Evolutionary conservation across 2,888 invertebrate genomes (phyloP).

Genomic region (Gastracanthus pulcherrimus): DNA sequence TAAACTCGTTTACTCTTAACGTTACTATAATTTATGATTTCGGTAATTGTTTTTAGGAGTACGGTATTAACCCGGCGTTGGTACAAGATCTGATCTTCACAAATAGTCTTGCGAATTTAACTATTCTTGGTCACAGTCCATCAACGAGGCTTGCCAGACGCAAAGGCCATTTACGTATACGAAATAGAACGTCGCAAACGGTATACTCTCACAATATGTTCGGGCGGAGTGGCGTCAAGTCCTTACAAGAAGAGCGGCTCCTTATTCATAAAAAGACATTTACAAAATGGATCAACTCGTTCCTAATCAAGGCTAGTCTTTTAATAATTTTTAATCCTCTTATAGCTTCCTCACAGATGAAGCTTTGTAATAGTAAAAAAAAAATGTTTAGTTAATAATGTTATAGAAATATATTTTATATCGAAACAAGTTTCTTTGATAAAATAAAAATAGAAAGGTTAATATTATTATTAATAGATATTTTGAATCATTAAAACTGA

Average conservation of each 20-base stretch:
- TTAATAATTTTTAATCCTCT: neutral
- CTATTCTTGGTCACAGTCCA: conserved; percentile 18
- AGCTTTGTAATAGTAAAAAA: no score
- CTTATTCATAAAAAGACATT: conserved; percentile 99
- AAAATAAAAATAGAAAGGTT: no score
- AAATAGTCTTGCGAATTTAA: conserved; percentile 61
- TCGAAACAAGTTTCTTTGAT: no score
- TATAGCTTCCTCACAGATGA: no score
- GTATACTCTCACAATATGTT: conserved; percentile 96
- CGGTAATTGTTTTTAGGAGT: conserved; percentile 64
- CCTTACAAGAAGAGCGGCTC: conserved; percentile 97
- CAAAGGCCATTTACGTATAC: conserved; percentile 77
- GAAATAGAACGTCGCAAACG: conserved; percentile 91
- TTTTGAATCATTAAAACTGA: no score
- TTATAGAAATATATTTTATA: no score
- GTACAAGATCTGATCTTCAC: conserved; percentile 72
- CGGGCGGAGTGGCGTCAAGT: conserved; percentile 97
- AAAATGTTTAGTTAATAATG: no score
- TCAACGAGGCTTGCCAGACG: conserved; percentile 56
- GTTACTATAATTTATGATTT: no score
- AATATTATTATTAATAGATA: no score
- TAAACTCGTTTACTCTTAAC: no score
- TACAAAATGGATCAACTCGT: conserved; percentile 99
- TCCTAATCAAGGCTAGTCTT: conserved; percentile 89
- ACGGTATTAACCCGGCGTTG: conserved; percentile 76